Percentiles rank a stretch among this genome's conserved stretches.
Evolutionary conservation across 2,888 invertebrate genomes (phyloP).

Genomic region (Aproaerema taeniolella): DNA sequence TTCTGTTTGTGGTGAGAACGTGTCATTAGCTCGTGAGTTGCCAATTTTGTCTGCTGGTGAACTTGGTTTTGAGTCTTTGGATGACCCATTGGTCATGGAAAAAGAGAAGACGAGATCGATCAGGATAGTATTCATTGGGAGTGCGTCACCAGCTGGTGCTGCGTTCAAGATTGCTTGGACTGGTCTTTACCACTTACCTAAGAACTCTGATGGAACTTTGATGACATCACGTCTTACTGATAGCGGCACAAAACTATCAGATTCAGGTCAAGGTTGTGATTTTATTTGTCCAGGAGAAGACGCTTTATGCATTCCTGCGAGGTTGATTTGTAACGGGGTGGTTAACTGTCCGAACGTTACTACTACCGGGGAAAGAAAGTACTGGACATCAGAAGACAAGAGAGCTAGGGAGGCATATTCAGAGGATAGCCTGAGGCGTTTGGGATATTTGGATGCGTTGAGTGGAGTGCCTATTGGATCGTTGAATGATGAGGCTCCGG

Average conservation of each 20-base stretch:
- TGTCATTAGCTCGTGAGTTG: slow-evolving; percentile 86
- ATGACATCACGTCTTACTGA: slow-evolving; percentile 87
- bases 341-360: slow-evolving; percentile 90
- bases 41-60: slow-evolving; percentile 89
- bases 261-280: slow-evolving; percentile 81
- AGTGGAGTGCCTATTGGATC: slow-evolving; percentile 63
- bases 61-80: slow-evolving; percentile 79
- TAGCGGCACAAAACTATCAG: slow-evolving; percentile 56
- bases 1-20: slow-evolving; percentile 91
- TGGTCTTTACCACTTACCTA: slow-evolving; percentile 89
- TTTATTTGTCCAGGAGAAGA: slow-evolving; percentile 92
- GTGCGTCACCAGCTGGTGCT: slow-evolving; percentile 88
- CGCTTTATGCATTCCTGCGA: slow-evolving; percentile 88
- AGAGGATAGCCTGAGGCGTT: slow-evolving; percentile 77
- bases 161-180: slow-evolving; percentile 95
- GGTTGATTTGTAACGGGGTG: slow-evolving; percentile 91
- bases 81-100: slow-evolving; percentile 74
- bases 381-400: slow-evolving; percentile 68
- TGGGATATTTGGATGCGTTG: slow-evolving; percentile 73
- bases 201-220: slow-evolving; percentile 87
- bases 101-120: slow-evolving; percentile 80
- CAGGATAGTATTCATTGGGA: slow-evolving; percentile 84
- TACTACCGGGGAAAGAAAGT: slow-evolving; percentile 59
- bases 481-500: slow-evolving; percentile 86
- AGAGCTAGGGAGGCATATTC: slow-evolving; percentile 75